phyloP scores from a whole-genome alignment of 1,140 invertebrate genomes.

The Ruditapes philippinarum region DNA sequence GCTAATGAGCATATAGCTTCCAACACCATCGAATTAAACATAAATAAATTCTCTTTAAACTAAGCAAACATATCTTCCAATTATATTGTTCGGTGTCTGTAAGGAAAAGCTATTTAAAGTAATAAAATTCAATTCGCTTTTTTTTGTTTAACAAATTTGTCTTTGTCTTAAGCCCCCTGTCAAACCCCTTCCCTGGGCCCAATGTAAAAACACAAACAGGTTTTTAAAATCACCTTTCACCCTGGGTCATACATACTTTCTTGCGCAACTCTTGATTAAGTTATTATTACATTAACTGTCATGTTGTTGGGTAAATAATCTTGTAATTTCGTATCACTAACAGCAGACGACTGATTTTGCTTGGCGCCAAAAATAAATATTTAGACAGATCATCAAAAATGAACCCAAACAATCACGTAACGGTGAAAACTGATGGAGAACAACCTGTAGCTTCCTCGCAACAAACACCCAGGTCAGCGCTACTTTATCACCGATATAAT shows the following conservation, averaged over 20 bases:
- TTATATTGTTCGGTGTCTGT: no score
- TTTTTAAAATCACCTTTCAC: no score
- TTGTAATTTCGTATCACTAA: background rate
- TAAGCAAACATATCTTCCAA: no score
- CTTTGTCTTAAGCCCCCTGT: no score
- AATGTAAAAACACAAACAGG: no score
- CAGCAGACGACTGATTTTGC: background rate
- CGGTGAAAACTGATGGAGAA: background rate
- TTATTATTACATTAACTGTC: conserved; percentile 24
- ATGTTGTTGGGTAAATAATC: conserved; percentile 17
- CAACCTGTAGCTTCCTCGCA: background rate
- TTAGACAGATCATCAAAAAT: conserved; percentile 21
- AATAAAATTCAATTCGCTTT: no score
- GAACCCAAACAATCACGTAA: conserved; percentile 17
- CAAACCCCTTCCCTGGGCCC: background rate
- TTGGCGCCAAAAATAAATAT: conserved; percentile 39
- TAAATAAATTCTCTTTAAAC: no score
- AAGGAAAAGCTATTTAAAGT: no score
- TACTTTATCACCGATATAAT: background rate
- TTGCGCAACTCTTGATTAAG: conserved; percentile 5
- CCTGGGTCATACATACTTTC: background rate
- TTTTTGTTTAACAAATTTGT: no score
- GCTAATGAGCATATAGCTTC: no score
- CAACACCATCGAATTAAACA: no score
- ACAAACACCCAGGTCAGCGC: background rate